phyloP scores from a whole-genome alignment of 2,797 vertebrate species.

The Typhlichthys eigenmanni region DNA sequence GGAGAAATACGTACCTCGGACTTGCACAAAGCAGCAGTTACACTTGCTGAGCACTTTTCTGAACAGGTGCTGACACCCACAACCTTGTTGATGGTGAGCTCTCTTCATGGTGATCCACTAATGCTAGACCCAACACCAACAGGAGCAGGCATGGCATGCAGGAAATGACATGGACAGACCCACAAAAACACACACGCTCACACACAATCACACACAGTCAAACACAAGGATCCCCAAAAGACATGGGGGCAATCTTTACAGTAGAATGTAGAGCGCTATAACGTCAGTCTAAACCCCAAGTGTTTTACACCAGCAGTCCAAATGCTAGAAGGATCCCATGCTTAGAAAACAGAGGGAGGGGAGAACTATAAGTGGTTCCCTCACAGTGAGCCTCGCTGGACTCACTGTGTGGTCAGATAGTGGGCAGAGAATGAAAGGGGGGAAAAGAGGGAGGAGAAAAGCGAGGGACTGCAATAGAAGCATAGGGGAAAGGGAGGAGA shows the following conservation, averaged over 20 bases:
- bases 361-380: conserved; percentile 13
- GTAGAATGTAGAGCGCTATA: conserved; percentile 13
- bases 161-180: too few relatives aligned
- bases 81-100: conserved; percentile 78
- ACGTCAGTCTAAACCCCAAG: conserved; percentile 30
- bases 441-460: conserved; percentile 39
- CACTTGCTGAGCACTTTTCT: conserved; percentile 87
- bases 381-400: conserved; percentile 12
- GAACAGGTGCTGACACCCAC: conserved; percentile 86
- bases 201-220: conserved; percentile 14
- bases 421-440: conserved; percentile 15
- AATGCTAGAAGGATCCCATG: conserved; percentile 35
- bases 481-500: conserved; percentile 6
- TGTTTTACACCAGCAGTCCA: conserved; percentile 10
- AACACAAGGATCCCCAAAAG: conserved; percentile 23
- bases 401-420: conserved; percentile 44
- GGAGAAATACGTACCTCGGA: conserved; percentile 77
- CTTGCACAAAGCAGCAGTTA: conserved; percentile 83
- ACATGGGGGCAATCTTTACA: background rate
- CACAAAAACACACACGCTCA: conserved; percentile 14
- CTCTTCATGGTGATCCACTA: conserved; percentile 82
- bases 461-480: conserved; percentile 22
- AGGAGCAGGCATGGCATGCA: conserved; percentile 50
- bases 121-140: conserved; percentile 43
- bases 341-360: conserved; percentile 1